Percentiles rank a stretch among this genome's conserved stretches.
Conservation (phyloP, 2,888 invertebrate genomes). For the Melangyna quadrimaculata region DNA sequence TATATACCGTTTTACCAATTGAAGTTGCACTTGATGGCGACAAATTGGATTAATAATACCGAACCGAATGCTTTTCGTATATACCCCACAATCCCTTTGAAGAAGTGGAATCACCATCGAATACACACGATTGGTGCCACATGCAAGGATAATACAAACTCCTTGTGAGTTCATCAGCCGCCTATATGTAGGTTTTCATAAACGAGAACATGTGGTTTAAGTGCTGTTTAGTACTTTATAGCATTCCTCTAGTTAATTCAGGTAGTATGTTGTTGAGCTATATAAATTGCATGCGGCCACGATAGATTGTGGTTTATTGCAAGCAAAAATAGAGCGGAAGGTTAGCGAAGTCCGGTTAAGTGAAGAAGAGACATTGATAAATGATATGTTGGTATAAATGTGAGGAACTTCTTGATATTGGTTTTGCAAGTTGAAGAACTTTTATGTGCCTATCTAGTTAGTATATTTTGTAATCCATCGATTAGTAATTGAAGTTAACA, state of each 20-base stretch:
- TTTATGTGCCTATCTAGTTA: not conserved
- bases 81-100: constrained; percentile 17
- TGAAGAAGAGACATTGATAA: constrained; percentile 49
- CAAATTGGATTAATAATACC: constrained; percentile 68
- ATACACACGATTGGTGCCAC: not conserved
- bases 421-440: constrained; percentile 8
- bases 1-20: constrained; percentile 38
- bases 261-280: constrained; percentile 61
- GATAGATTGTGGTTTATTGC: constrained; percentile 54
- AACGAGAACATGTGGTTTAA: constrained; percentile 41
- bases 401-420: constrained; percentile 35
- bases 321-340: constrained; percentile 11
- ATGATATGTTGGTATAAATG: constrained; percentile 6
- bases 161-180: constrained; percentile 59
- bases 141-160: constrained; percentile 52
- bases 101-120: constrained; percentile 20
- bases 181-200: constrained; percentile 32
- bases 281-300: constrained; percentile 55
- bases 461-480: not conserved
- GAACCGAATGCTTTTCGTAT: constrained; percentile 26
- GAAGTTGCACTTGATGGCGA: constrained; percentile 64
- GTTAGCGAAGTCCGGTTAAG: constrained; percentile 29
- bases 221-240: constrained; percentile 51
- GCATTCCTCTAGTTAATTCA: constrained; percentile 59
- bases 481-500: not conserved